Evolutionary conservation across 2,888 invertebrate species (phyloP).

Genomic region (Brachypterus glaber): DNA sequence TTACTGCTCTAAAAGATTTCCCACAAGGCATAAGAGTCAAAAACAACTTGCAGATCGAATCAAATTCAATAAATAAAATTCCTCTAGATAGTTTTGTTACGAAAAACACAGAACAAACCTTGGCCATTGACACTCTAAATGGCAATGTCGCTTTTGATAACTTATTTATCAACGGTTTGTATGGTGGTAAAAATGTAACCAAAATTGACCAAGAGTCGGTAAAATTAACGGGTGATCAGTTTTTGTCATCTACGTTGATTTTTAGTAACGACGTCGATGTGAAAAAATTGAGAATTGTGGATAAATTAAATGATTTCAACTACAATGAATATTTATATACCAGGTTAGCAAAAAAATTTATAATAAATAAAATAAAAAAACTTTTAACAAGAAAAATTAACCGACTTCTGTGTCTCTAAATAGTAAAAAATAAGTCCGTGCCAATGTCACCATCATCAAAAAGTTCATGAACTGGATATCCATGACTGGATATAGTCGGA

Average conservation of each 20-base stretch:
- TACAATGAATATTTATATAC: conserved; percentile 28
- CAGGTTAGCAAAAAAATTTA: too few relatives aligned
- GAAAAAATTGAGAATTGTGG: conserved; percentile 33
- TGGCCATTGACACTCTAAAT: conserved; percentile 37
- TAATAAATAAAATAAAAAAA: too few relatives aligned
- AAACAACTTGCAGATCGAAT: conserved; percentile 37
- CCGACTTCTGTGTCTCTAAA: too few relatives aligned
- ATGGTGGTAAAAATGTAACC: conserved; percentile 39
- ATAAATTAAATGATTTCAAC: conserved; percentile 36
- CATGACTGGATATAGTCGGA: too few relatives aligned
- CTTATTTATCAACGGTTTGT: conserved; percentile 37
- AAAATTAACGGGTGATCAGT: conserved; percentile 38
- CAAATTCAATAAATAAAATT: conserved; percentile 41
- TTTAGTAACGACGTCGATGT: conserved; percentile 33
- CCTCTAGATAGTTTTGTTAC: conserved; percentile 42
- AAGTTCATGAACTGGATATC: too few relatives aligned
- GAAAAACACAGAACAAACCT: conserved; percentile 41
- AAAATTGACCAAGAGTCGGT: conserved; percentile 39
- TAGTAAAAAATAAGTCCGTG: too few relatives aligned
- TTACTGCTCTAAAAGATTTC: conserved; percentile 44
- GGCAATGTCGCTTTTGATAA: conserved; percentile 42
- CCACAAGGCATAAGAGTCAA: conserved; percentile 35
- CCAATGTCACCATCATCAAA: too few relatives aligned
- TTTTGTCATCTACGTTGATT: conserved; percentile 34
- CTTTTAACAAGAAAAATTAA: too few relatives aligned